Base-by-base conservation (phyloP, 2,113 vertebrate species). In the Cyrtonyx montezumae region DNA sequence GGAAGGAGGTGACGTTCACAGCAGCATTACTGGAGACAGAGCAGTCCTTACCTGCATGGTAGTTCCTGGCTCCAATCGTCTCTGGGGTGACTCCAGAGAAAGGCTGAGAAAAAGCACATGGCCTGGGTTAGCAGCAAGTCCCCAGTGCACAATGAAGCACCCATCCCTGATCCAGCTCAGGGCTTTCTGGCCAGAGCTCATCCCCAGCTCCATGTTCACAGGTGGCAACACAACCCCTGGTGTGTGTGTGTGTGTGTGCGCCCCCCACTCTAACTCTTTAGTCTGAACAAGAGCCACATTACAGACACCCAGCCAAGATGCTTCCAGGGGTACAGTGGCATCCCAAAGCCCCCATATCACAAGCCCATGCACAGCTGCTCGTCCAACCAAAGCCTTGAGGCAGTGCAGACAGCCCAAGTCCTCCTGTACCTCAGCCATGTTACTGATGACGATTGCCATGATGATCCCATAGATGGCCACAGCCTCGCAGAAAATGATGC, bases 381-480 rank as follows among this genome's bases (percentile, higher is more conserved):
- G 23, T 21, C 11, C 80, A 78, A 48, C 32, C 2, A 0, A 0
- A 0, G 26, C 58, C 43, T 48, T 1, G 1, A 30, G 69, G 84
- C 34, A 0, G 42, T 0, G 0, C 48, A 61, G 20, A 23, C 97
- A 96, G 49, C 42, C 49, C 53, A 17, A 7, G 36, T 34, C 45
- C 48, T 68, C 71, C 37, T 93, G 1, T 98, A 99, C 99, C 99
- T 99, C 99, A 17, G 98, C 98, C 98, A 99, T 98, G 97, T 99
- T 99, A 97, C 99, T 99, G 96, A 99, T 99, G 84, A 99, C 99
- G 85, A 99, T 99, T 17, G 99, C 99, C 99, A 99, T 99, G 97
- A 99, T 99, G 97, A 99, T 99, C 68, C 99, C 99, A 1, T 99
- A 99, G 96, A 99, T 99, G 48, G 99, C 99, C 82, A 99, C 99